Percentiles rank a stretch among this genome's conserved stretches.
Conservation (phyloP, 2,888 invertebrate species). For the Dorcus hopei region DNA sequence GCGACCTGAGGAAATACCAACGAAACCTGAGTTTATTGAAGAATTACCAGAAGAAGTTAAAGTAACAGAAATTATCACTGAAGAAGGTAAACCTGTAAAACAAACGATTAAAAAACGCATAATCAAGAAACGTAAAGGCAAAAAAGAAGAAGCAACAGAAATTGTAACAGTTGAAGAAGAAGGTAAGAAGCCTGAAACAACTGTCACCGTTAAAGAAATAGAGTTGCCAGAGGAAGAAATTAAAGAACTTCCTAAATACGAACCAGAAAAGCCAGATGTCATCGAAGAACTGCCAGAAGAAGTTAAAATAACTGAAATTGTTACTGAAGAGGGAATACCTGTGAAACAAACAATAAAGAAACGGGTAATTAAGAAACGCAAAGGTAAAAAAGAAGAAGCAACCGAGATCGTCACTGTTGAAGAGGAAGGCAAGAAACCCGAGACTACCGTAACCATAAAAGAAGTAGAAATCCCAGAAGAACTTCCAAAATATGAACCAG, state of each 20-base stretch:
- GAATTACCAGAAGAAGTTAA: conserved; percentile 32
- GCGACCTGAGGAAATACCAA: conserved; percentile 13
- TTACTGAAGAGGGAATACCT: conserved; percentile 36
- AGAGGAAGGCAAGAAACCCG: conserved; percentile 38
- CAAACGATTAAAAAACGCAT: conserved; percentile 33
- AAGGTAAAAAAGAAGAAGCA: conserved; percentile 32
- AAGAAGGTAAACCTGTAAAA: conserved; percentile 35
- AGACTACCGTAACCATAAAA: conserved; percentile 38
- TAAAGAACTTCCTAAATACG: conserved; percentile 2
- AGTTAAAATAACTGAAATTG: conserved; percentile 34
- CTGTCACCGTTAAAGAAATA: too few species aligned
- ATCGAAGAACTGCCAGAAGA: conserved; percentile 19
- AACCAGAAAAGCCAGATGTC: conserved; percentile 21
- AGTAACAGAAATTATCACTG: conserved; percentile 37
- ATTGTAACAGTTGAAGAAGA: conserved; percentile 42
- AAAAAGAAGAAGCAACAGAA: conserved; percentile 46
- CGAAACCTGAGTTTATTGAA: conserved; percentile 22
- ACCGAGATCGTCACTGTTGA: conserved; percentile 40
- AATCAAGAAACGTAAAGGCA: conserved; percentile 31
- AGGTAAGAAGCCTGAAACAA: conserved; percentile 26
- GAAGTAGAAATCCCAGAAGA: conserved; percentile 19
- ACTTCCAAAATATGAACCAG: conserved; percentile 1
- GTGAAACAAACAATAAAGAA: conserved; percentile 33
- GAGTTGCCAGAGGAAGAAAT: too few species aligned
- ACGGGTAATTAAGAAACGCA: conserved; percentile 22